These are phyloP conservation scores for Euzophera pinguis DNA, from an alignment of 2,888 invertebrate species.

Conservation along the genomic window DNA sequence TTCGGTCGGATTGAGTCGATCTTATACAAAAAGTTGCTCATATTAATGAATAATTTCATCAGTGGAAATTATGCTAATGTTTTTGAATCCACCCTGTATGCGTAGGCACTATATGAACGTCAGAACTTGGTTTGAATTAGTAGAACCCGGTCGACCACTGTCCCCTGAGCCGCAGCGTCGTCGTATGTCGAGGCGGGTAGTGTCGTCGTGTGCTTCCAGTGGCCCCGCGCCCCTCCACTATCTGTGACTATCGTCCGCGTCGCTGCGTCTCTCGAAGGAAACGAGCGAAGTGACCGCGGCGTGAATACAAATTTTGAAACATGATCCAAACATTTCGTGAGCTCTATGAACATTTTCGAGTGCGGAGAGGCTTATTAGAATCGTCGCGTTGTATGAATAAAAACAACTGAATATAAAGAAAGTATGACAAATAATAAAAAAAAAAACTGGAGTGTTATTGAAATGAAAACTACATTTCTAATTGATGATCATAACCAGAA, in stretches of 20 bases:
- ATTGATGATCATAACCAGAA: constrained; percentile 81
- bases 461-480: constrained; percentile 79
- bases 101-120: too few species aligned
- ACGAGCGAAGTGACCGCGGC: constrained; percentile 35
- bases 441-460: constrained; percentile 76
- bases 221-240: constrained; percentile 42
- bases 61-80: too few species aligned
- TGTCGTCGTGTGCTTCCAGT: constrained; percentile 76
- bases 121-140: neutral
- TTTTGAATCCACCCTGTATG: too few species aligned
- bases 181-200: constrained; percentile 48
- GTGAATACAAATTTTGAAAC: constrained; percentile 34
- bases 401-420: constrained; percentile 66
- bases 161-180: constrained; percentile 25
- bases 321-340: constrained; percentile 57
- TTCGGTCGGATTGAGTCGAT: too few species aligned
- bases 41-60: too few species aligned
- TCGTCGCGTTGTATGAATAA: constrained; percentile 70
- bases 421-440: constrained; percentile 68
- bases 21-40: too few species aligned
- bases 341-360: constrained; percentile 56
- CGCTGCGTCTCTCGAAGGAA: constrained; percentile 22
- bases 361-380: constrained; percentile 69
- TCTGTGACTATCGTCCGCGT: constrained; percentile 19
- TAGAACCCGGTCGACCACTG: constrained; percentile 19